Percentiles rank a stretch among this genome's conserved stretches.
These are phyloP conservation scores for Crambe crambe DNA, from an alignment of 37 sponge, comb jelly and placozoan species.

Conservation along the genomic window DNA sequence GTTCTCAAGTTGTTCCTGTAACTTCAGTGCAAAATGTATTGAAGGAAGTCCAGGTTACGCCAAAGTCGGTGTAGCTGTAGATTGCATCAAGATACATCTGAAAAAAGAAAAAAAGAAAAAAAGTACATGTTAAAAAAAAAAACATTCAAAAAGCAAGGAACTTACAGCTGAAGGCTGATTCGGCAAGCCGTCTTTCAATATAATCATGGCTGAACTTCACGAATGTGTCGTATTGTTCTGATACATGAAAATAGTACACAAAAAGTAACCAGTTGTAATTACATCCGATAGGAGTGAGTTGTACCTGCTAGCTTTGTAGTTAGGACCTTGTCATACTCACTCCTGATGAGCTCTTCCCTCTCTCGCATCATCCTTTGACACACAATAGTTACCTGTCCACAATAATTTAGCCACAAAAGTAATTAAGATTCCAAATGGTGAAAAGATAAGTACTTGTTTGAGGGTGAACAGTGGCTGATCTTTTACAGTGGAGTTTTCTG, in stretches of 20 bases:
- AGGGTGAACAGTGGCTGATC: conserved; percentile 95
- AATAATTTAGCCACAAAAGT: not conserved
- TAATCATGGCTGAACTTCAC: conserved; percentile 94
- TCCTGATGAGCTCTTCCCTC: conserved; percentile 82
- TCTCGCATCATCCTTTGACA: conserved; percentile 85
- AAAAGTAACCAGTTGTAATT: not conserved
- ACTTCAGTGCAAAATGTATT: not conserved
- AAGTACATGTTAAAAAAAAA: not conserved
- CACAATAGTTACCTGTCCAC: conserved; percentile 64
- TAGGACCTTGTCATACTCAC: conserved; percentile 81
- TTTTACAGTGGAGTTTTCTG: conserved; percentile 6
- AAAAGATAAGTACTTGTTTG: conserved; percentile 58
- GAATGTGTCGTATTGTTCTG: conserved; percentile 96
- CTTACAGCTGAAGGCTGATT: conserved; percentile 81
- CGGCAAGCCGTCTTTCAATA: conserved; percentile 80
- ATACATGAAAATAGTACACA: not conserved
- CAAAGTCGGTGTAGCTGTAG: not conserved
- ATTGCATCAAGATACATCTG: conserved; percentile 61
- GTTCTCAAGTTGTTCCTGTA: too few species aligned
- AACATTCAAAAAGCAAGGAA: not conserved
- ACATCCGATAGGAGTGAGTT: not conserved
- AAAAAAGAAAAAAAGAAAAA: not conserved
- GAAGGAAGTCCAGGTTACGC: not conserved
- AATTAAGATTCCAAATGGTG: not conserved
- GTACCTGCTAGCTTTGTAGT: conserved; percentile 73